Evolutionary conservation across 2,888 invertebrate genomes (phyloP).

Genomic region (Ormyrus nitidulus): DNA sequence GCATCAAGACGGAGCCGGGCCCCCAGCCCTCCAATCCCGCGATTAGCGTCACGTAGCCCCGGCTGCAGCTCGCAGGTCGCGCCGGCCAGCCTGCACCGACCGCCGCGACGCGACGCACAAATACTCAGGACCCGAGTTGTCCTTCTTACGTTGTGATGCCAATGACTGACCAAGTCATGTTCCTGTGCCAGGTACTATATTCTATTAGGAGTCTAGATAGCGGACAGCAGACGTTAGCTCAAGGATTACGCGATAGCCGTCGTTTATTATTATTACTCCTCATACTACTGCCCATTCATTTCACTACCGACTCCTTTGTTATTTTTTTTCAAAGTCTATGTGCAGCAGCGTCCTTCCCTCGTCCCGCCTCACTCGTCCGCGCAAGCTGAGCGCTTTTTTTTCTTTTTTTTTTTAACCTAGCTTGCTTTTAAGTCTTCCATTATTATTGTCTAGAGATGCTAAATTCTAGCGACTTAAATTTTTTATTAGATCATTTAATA

Average conservation of each 20-base stretch:
- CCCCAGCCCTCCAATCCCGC: constrained; percentile 72
- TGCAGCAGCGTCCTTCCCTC: constrained; percentile 55
- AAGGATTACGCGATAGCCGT: constrained; percentile 63
- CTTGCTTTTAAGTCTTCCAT: constrained; percentile 53
- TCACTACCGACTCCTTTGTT: constrained; percentile 69
- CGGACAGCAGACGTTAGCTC: constrained; percentile 62
- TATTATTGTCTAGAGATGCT: constrained; percentile 21
- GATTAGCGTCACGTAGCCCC: constrained; percentile 76
- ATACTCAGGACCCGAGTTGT: constrained; percentile 74
- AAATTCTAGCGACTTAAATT: constrained; percentile 11
- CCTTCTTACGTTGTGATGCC: constrained; percentile 74
- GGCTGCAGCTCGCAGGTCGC: constrained; percentile 62
- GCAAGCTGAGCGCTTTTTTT: constrained; percentile 9
- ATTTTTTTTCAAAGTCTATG: constrained; percentile 75
- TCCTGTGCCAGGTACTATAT: constrained; percentile 74
- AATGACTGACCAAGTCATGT: constrained; percentile 75
- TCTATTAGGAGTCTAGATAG: constrained; percentile 69
- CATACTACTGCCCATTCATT: constrained; percentile 28
- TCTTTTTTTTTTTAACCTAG: neutral
- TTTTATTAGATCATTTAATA: constrained; percentile 27
- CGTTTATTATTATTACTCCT: constrained; percentile 57
- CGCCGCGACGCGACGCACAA: constrained; percentile 75
- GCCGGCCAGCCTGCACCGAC: constrained; percentile 71
- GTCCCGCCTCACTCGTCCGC: neutral
- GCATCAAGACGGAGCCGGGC: constrained; percentile 75